Evolutionary conservation across 2,113 vertebrate species (phyloP).

Genomic region (Anolis carolinensis): DNA sequence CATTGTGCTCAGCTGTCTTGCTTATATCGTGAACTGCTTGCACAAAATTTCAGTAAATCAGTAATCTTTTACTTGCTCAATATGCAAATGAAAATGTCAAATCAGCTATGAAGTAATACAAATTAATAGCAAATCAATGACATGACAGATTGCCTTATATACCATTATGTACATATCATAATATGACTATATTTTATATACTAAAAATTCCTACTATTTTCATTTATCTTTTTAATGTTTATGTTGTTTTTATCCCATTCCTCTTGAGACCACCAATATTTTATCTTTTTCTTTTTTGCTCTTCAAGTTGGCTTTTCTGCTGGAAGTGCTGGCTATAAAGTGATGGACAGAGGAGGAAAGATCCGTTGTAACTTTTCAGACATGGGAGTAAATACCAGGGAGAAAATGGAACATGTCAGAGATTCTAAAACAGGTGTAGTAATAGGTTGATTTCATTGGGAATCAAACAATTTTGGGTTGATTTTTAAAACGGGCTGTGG

Average conservation of each 20-base stretch:
- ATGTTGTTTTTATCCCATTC: not conserved
- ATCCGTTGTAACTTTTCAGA: slow-evolving; percentile 29
- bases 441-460: not conserved
- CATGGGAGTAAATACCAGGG: slow-evolving; percentile 50
- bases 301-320: slow-evolving; percentile 20
- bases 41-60: not conserved
- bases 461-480: not conserved
- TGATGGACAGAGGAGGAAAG: slow-evolving; percentile 30
- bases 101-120: not conserved
- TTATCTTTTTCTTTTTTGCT: slow-evolving; percentile 21
- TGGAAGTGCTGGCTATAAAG: not conserved
- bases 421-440: slow-evolving; percentile 52
- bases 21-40: not conserved
- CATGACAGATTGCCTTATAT: not conserved
- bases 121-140: not conserved
- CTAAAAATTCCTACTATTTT: not conserved
- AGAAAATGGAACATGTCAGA: slow-evolving; percentile 57
- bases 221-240: not conserved
- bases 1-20: not conserved
- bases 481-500: no score
- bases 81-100: not conserved
- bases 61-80: not conserved
- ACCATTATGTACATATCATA: not conserved
- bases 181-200: not conserved
- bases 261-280: not conserved